phyloP scores from a whole-genome alignment of 2,797 vertebrate species.

The Xiphorhynchus erythropygius region DNA sequence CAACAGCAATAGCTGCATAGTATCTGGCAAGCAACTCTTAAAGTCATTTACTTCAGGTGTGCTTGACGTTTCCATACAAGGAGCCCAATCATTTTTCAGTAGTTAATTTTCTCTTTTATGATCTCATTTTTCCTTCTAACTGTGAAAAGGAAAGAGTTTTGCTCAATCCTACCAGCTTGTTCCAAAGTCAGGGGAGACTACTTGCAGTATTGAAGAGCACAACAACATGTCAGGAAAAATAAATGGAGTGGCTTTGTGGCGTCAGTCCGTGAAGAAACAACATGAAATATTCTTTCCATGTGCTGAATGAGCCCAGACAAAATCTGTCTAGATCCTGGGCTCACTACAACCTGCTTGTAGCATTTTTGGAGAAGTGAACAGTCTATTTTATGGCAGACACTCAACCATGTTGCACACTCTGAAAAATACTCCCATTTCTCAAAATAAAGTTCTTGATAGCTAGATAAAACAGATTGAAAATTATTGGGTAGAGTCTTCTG shows the following conservation, averaged over 20 bases:
- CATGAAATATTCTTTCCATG: constrained; percentile 42
- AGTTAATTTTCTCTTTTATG: not conserved
- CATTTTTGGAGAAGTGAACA: not conserved
- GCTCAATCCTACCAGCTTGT: not conserved
- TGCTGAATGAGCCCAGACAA: constrained; percentile 30
- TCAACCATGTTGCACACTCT: not conserved
- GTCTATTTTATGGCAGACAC: constrained; percentile 28
- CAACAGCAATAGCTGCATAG: not conserved
- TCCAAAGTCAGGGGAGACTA: not conserved
- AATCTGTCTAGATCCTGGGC: not conserved
- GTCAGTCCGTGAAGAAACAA: constrained; percentile 17
- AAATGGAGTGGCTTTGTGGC: constrained; percentile 28
- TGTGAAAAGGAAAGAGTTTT: not conserved
- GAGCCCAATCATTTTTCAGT: not conserved
- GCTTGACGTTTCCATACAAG: not conserved
- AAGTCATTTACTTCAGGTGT: not conserved
- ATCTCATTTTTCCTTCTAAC: not conserved
- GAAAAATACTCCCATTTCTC: constrained; percentile 41
- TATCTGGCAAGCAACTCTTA: not conserved
- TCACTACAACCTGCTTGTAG: constrained; percentile 24
- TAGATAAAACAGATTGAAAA: constrained; percentile 7
- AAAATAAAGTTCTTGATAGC: constrained; percentile 19
- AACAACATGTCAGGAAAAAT: constrained; percentile 13
- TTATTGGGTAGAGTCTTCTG: not conserved
- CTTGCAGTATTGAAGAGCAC: not conserved